phyloP scores from a whole-genome alignment of 1,140 invertebrate species.

The Polypedilum vanderplanki region DNA sequence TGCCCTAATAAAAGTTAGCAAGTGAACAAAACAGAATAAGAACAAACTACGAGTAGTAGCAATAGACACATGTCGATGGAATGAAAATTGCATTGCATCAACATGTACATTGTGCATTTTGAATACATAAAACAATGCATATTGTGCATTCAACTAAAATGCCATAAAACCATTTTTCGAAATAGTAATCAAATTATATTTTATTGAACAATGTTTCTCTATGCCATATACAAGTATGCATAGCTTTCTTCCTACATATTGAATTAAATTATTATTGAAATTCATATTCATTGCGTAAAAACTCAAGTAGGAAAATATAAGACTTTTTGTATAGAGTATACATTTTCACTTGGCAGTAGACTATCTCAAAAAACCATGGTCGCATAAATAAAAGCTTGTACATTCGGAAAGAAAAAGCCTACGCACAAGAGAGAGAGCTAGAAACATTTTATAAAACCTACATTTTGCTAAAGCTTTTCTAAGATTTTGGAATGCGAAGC shows the following conservation, averaged over 20 bases:
- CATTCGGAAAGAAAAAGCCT: no score
- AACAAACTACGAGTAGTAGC: background rate
- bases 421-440: no score
- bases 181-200: slow-evolving; percentile 26
- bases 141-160: background rate
- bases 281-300: no score
- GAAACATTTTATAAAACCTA: no score
- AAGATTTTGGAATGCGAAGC: no score
- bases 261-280: slow-evolving; percentile 18
- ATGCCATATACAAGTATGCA: no score
- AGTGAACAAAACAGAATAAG: background rate
- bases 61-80: slow-evolving; percentile 4
- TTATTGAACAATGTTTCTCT: background rate
- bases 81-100: slow-evolving; percentile 7
- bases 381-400: no score
- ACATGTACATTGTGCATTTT: background rate
- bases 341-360: no score
- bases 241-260: background rate
- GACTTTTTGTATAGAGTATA: no score
- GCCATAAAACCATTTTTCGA: slow-evolving; percentile 9
- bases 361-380: no score
- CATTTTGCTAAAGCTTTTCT: no score
- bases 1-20: background rate
- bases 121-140: background rate
- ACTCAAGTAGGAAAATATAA: no score